Percentiles rank a stretch among this genome's conserved stretches.
phyloP scores from a whole-genome alignment of 2,797 vertebrate species.

The Paedocypris micromegethes region DNA sequence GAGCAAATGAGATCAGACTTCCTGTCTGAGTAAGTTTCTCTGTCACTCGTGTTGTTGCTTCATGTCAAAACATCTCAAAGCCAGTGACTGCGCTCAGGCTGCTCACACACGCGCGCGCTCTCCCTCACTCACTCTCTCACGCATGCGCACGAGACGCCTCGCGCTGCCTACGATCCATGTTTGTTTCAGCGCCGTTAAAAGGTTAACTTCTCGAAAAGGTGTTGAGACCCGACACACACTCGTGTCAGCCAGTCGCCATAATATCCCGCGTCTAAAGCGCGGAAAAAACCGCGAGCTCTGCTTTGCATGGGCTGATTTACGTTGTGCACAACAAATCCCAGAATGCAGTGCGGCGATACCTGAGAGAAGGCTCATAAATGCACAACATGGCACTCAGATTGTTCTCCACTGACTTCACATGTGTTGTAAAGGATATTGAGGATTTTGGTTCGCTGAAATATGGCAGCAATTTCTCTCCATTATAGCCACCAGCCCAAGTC shows the following conservation, averaged over 20 bases:
- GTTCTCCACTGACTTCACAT: conserved; percentile 36
- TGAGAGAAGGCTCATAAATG: not conserved
- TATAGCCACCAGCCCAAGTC: conserved; percentile 26
- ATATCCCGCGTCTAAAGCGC: no score
- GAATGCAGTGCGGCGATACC: not conserved
- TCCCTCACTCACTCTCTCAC: conserved; percentile 21
- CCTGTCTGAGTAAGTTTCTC: conserved; percentile 68
- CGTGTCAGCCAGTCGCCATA: conserved; percentile 16
- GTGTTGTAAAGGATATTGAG: conserved; percentile 24
- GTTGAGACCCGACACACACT: conserved; percentile 55
- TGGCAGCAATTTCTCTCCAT: conserved; percentile 24
- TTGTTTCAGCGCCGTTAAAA: conserved; percentile 66
- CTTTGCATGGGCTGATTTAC: no score
- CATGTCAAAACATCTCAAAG: conserved; percentile 76
- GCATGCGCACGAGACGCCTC: conserved; percentile 19
- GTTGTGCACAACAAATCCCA: not conserved
- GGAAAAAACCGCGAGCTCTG: no score
- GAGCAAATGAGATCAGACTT: conserved; percentile 48
- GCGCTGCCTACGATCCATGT: conserved; percentile 65
- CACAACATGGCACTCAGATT: conserved; percentile 25
- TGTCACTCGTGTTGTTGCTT: conserved; percentile 71
- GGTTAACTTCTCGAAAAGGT: conserved; percentile 64
- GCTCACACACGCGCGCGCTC: conserved; percentile 40
- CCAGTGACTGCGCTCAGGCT: conserved; percentile 65
- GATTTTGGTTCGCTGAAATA: conserved; percentile 35